These are phyloP conservation scores for Drosophila neotestacea DNA, from an alignment of 2,888 invertebrate genomes.

Conservation along the genomic window DNA sequence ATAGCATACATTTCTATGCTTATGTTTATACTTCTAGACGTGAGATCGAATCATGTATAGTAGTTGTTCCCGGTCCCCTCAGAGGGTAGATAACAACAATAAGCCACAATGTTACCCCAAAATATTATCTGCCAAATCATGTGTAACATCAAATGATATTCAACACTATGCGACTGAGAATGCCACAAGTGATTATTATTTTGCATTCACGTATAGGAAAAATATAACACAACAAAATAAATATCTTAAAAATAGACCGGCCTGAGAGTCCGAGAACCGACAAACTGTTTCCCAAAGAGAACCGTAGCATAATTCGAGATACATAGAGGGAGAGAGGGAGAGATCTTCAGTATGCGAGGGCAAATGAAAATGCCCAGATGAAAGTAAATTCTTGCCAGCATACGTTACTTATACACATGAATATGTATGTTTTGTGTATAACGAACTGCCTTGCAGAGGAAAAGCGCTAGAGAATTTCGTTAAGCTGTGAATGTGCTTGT, in stretches of 20 bases:
- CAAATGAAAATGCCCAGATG: conserved; percentile 69
- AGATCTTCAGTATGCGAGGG: conserved; percentile 36
- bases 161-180: conserved; percentile 79
- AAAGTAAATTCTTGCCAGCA: conserved; percentile 77
- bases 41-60: conserved; percentile 6
- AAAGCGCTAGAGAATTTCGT: conserved; percentile 44
- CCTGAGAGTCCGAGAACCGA: conserved; percentile 39
- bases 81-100: conserved; percentile 35
- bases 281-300: conserved; percentile 7
- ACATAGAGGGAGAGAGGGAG: conserved; percentile 7
- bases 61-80: conserved; percentile 11
- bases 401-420: conserved; percentile 31
- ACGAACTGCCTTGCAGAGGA: conserved; percentile 57
- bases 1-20: conserved; percentile 2
- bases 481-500: conserved; percentile 23
- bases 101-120: conserved; percentile 13
- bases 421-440: conserved; percentile 14
- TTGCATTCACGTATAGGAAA: conserved; percentile 56
- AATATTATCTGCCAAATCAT: conserved; percentile 74
- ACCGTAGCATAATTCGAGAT: conserved; percentile 10
- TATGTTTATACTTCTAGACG: not conserved
- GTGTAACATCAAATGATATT: conserved; percentile 82
- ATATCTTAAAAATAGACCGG: conserved; percentile 68
- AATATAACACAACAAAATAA: conserved; percentile 30
- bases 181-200: conserved; percentile 80